Conservation (phyloP, 2,888 invertebrate genomes). For the Serrognathus titanus region DNA sequence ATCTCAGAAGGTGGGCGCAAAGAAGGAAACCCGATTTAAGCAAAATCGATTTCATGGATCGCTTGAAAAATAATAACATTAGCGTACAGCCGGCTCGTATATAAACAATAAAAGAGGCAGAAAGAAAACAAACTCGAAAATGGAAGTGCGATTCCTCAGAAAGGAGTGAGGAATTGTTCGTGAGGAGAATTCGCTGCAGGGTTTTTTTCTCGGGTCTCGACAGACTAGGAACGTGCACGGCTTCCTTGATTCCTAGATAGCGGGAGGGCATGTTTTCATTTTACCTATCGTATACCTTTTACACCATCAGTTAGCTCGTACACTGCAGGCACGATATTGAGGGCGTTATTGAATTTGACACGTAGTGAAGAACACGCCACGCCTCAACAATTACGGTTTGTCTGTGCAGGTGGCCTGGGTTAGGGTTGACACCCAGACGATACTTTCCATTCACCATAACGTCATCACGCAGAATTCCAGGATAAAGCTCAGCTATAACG, state of each 20-base stretch:
- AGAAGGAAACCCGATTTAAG: constrained; percentile 25
- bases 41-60: constrained; percentile 36
- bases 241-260: constrained; percentile 42
- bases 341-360: constrained; percentile 29
- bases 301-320: constrained; percentile 33
- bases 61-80: constrained; percentile 45
- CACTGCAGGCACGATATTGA: constrained; percentile 23
- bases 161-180: constrained; percentile 47
- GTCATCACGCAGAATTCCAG: constrained; percentile 89
- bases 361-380: neutral
- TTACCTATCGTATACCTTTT: constrained; percentile 33
- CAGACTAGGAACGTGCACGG: constrained; percentile 43
- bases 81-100: constrained; percentile 38
- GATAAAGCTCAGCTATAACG: constrained; percentile 82
- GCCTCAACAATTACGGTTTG: neutral
- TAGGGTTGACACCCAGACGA: constrained; percentile 87
- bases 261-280: constrained; percentile 41
- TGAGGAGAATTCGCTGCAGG: constrained; percentile 40
- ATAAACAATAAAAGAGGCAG: constrained; percentile 43
- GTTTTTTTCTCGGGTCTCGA: constrained; percentile 36
- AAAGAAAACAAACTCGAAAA: constrained; percentile 41
- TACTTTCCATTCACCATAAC: constrained; percentile 86
- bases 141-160: constrained; percentile 41
- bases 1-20: neutral
- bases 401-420: constrained; percentile 84